Base-by-base conservation (phyloP, 2,797 vertebrate genomes). In the Neopelma chrysocephalum region DNA sequence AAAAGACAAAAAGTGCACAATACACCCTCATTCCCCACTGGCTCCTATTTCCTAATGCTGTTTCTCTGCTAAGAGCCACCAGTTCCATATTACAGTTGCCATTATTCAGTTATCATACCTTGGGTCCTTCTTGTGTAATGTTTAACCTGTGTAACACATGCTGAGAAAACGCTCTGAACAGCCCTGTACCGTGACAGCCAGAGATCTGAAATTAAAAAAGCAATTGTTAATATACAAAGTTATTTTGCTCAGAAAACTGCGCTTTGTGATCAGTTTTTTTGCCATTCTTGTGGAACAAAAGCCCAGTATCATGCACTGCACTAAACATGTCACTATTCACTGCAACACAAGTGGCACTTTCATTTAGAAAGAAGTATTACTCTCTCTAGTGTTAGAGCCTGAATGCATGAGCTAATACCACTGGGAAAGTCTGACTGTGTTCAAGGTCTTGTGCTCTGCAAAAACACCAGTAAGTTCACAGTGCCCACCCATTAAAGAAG, bases 141-240 rank as follows among this genome's bases (percentile, higher is more conserved):
- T 98, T 98, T 78, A 99, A 98, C 78, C 99, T 98, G 97, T 99
- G 98, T 3, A 99, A 98, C 34, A 99, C 98, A 22, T 99, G 99
- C 96, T 99, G 99, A 51, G 99, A 99, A 97, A 99, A 99, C 0
- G 99, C 99, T 97, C 98, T 96, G 95, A 99, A 99, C 93, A 99
- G 97, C 43, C 99, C 99, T 3, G 99, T 98, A 38, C 98, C 97
- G 1, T 97, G 98, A 95, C 99, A 99, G 97, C 99, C 98, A 45
- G 99, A 98, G 87, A 99, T 99, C 99, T 99, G 96, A 83, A 98
- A 98, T 91, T 87, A 96, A 97, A 97, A 97, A 97, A 97, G 95
- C 58, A 96, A 96, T 89, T 60, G 12, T 84, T 26, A 83, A 76
- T 14, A 76, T 2, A 79, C 12, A 2, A 45, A 78, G 82, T 96